Evolutionary conservation across 2,113 vertebrate species (phyloP), one percentile per base, ranked within the genome.

Genomic region (Strix uralensis): DNA sequence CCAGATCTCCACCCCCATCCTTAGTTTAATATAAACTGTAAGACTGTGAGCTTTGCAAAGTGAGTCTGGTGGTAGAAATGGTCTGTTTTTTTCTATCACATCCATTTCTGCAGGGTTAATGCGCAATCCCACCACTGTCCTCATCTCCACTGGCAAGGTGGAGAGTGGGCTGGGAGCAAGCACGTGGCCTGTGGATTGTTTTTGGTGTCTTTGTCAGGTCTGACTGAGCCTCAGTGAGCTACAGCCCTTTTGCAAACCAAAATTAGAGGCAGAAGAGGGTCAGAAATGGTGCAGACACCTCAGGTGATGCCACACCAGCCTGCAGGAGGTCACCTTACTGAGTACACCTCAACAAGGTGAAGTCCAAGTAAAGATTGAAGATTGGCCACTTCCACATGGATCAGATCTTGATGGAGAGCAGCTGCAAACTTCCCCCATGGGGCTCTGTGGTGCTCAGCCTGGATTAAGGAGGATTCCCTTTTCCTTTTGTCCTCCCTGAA

Each of bases 131-230:
- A 36, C 18, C 34, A 22, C 11, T 23, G 27, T 4, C 36, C 18
- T 8, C 26, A 13, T 8, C 47, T 26, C 58, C 38, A 66, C 3
- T 11, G 0, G 38, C 21, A 27, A 34, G 77, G n/a, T 5, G 9
- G 19, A 65, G 7, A 26, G 47, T 8, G 16, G 38, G 26, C 19
- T 66, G 34, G 38, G 27, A 49, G 12, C 25, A 72, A 69, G 7
- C 19, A 46, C 0, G 0, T 21, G 14, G 25, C 20, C 29, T 38
- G 15, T 20, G 61, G 30, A 54, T 36, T 13, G 47, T 8, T 67
- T 65, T 62, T 6, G 6, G 7, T 54, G 40, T 51, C 61, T 51
- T 23, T 29, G 13, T 34, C 34, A 61, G 36, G 44, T 82, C 51
- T 49, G 16, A 42, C 21, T 4, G 38, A 61, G 16, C 40, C 46